phyloP scores from a whole-genome alignment of 1,140 invertebrate genomes.

The Cyclargus thomasi region DNA sequence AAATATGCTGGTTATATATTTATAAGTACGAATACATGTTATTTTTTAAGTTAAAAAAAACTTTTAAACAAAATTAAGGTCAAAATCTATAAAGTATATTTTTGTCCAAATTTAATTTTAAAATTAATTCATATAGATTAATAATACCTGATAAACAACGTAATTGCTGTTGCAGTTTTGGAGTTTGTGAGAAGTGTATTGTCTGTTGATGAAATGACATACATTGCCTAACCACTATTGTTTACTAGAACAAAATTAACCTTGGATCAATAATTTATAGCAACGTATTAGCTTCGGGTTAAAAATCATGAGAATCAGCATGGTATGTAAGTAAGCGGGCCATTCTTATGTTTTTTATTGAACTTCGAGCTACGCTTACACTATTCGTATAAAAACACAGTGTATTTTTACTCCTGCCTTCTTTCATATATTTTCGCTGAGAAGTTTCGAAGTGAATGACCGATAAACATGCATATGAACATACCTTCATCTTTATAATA shows the following conservation, averaged over 20 bases:
- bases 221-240: constrained; percentile 49
- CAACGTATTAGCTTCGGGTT: constrained; percentile 12
- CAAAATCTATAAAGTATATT: neutral
- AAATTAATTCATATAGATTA: neutral
- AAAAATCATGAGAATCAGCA: constrained; percentile 8
- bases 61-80: no score
- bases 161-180: constrained; percentile 20
- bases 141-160: neutral
- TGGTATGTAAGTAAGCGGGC: neutral
- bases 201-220: constrained; percentile 58
- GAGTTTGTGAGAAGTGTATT: constrained; percentile 36
- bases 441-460: no score
- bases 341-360: neutral
- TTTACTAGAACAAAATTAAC: constrained; percentile 32
- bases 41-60: no score
- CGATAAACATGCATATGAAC: no score
- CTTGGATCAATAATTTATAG: constrained; percentile 46
- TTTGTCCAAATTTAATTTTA: neutral
- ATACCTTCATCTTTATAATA: no score
- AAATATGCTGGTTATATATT: no score
- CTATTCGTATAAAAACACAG: no score
- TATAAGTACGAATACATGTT: no score
- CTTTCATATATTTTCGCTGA: no score
- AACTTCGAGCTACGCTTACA: no score
- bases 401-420: no score